Conservation (phyloP, 1,140 invertebrate genomes). For the Stegodyphus dumicola region DNA sequence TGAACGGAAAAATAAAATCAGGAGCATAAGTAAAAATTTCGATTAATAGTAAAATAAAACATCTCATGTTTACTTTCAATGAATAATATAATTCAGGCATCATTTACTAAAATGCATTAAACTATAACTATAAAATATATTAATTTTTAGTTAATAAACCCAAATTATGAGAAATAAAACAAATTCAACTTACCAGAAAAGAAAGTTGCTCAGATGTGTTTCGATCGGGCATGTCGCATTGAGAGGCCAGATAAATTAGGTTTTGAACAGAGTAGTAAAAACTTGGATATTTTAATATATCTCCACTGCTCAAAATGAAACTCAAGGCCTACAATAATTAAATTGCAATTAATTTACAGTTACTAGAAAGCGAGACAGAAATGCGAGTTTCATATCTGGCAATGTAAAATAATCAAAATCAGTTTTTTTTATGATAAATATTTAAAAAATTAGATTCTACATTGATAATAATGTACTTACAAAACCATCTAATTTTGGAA, state of each 20-base stretch:
- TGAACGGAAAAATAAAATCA: no score
- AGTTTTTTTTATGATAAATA: not conserved
- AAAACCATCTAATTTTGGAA: constrained; percentile 90
- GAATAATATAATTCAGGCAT: no score
- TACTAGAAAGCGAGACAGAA: not conserved
- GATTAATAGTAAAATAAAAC: no score
- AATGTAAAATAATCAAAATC: not conserved
- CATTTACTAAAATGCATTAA: no score
- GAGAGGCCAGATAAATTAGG: constrained; percentile 72
- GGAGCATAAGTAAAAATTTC: no score
- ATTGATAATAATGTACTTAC: constrained; percentile 67
- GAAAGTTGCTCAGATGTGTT: constrained; percentile 65
- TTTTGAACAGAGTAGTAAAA: constrained; percentile 87
- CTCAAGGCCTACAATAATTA: constrained; percentile 78
- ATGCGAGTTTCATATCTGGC: not conserved
- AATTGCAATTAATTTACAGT: no score
- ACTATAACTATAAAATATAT: no score
- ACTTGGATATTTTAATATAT: constrained; percentile 88
- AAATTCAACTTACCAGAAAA: constrained; percentile 65
- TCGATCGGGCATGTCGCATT: constrained; percentile 66
- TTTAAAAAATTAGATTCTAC: not conserved
- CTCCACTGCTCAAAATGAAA: constrained; percentile 89
- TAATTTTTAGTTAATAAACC: no score
- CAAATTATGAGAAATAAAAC: no score
- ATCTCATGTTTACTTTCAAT: no score